Evolutionary conservation across 2,797 vertebrate species (phyloP), one percentile per base, ranked within the genome.

Genomic region (Cuniculus paca): DNA sequence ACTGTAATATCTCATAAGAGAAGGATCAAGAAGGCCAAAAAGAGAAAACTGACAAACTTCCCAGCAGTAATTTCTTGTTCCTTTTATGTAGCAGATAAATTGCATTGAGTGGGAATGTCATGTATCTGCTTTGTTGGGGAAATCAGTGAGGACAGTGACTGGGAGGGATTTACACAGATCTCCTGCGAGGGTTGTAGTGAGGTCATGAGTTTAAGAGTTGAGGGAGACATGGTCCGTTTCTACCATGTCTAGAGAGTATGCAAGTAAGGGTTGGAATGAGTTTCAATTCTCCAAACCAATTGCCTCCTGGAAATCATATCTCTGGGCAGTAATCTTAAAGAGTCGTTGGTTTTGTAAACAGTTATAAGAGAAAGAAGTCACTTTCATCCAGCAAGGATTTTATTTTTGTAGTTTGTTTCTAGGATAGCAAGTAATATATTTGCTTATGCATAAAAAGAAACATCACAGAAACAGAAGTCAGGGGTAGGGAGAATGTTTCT

Each of bases 281-380:
- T 97, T 95, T 97, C 96, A 92, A 42, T 91, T 92, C 93, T 97
- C 88, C 58, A 54, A 98, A 96, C 78, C 87, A 97, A 94, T 97
- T 98, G 97, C 97, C 89, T 98, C 94, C 77, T 82, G 70, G 84
- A 96, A 98, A 95, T 86, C 61, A 93, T 60, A 24, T 24, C 86
- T 90, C 70, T n/a, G 79, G 96, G 83, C 52, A 82, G 24, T 78
- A 80, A 88, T 52, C 22, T 82, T 70, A 61, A 90, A 42, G 52
- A 70, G 31, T 93, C 56, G 74, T 50, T 97, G 39, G 78, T 95
- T 87, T 97, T 96, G 96, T 65, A 97, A 97, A 97, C 72, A 96
- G 84, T 95, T 96, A 79, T 70, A 90, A 92, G 54, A 94, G 52
- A 75, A 45, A 91, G 26, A 93, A 82, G 78, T 90, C 74, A 86